Percentiles rank a stretch among this genome's conserved stretches.
phyloP scores from a whole-genome alignment of 2,888 invertebrate species.

The Asteroscopus sphinx region DNA sequence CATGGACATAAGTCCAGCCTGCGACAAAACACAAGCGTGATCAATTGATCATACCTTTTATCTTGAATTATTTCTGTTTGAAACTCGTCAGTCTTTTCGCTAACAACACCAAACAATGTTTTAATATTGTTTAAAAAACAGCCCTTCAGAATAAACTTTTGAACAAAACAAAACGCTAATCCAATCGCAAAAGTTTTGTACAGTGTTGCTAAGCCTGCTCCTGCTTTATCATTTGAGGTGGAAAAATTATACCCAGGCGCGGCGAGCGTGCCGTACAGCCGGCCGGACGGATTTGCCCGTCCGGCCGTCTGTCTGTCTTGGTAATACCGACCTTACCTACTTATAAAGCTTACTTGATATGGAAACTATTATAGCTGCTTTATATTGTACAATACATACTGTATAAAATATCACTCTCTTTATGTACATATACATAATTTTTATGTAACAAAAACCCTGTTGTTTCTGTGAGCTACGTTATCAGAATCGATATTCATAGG shows the following conservation, averaged over 20 bases:
- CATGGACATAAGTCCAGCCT: too few species aligned
- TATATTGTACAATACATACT: constrained; percentile 6
- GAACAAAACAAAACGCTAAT: constrained; percentile 39
- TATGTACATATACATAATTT: too few species aligned
- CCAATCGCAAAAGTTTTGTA: constrained; percentile 51
- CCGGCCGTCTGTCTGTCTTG: constrained; percentile 58
- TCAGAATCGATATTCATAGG: too few species aligned
- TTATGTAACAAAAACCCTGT: too few species aligned
- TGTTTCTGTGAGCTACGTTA: too few species aligned
- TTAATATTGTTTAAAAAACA: constrained; percentile 24
- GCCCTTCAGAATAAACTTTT: constrained; percentile 36
- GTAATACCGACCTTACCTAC: constrained; percentile 65
- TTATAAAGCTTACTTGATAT: constrained; percentile 55
- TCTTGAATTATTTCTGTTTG: neutral
- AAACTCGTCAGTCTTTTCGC: neutral
- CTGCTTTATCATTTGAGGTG: constrained; percentile 55
- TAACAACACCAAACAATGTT: constrained; percentile 1
- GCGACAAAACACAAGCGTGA: too few species aligned
- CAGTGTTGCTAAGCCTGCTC: constrained; percentile 31
- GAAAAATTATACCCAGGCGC: constrained; percentile 56
- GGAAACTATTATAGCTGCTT: constrained; percentile 32
- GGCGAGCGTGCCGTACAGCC: constrained; percentile 71
- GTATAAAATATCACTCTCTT: neutral
- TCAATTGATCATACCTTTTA: neutral
- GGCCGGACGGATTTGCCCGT: constrained; percentile 68